Evolutionary conservation across 2,797 vertebrate genomes (phyloP), one percentile per base, ranked within the genome.

Genomic region (Aphelocoma californica): DNA sequence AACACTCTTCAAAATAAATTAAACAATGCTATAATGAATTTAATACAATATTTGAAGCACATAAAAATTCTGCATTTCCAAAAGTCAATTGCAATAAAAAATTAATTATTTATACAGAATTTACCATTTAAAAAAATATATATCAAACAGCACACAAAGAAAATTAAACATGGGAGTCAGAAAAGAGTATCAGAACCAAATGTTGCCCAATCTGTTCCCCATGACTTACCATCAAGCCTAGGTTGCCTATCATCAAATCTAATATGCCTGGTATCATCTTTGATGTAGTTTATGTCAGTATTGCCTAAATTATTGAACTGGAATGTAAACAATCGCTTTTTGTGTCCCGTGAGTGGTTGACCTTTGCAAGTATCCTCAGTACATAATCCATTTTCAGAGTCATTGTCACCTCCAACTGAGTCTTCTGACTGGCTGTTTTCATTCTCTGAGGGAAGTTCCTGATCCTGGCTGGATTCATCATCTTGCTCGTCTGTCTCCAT

Each of bases 401-500:
- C 99, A 77, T 99, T 99, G 98, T 99, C 99, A 60, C 99, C 99
- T 60, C 98, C 99, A 95, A 99, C 99, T 1, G 99, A 99, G 93
- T 99, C 99, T 98, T 99, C 99, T 10, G 99, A 99, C 48, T 99
- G 99, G 97, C 99, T 99, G 96, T 99, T 99, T 96, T 99, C 99
- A 62, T 99, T 99, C 97, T 99, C 99, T 5, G 99, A 99, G 61
- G 99, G 99, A 95, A 99, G 98, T 93, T 99, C 99, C 97, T 99
- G 99, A 98, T 99, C 99, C 97, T 99, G 99, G 86, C 99, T 99
- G 78, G 99, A 99, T 96, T 99, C 99, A 32, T 99, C 99, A 75
- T 99, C 99, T 97, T 99, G 99, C 91, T 99, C 99, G 83, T 99
- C 99, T 1, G 99, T 99, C 97, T 99, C 99, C 99, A 99, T 99